Conservation (phyloP, 2,113 vertebrate species). For the Dunckerocampus dactyliophorus region DNA sequence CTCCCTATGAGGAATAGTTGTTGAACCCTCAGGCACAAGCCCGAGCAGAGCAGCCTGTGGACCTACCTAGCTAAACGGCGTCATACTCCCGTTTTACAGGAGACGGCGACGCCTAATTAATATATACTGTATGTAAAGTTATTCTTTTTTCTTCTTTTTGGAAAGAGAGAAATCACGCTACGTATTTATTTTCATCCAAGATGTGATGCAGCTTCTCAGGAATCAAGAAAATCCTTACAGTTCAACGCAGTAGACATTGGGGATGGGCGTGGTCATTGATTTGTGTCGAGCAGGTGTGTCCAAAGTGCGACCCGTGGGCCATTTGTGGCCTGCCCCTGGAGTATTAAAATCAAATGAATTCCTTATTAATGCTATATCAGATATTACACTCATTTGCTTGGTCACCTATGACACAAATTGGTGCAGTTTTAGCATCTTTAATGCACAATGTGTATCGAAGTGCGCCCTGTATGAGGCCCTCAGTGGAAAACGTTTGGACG, state of each 20-base stretch:
- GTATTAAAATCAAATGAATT: too few relatives aligned
- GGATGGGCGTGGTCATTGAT: background rate
- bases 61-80: constrained; percentile 68
- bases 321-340: background rate
- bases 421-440: too few relatives aligned
- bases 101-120: constrained; percentile 73
- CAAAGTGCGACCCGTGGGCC: background rate
- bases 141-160: constrained; percentile 52
- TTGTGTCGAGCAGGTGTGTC: background rate
- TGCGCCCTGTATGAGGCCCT: too few relatives aligned
- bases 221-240: background rate
- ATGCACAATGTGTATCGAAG: too few relatives aligned
- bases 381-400: too few relatives aligned
- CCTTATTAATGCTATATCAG: too few relatives aligned
- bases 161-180: constrained; percentile 42
- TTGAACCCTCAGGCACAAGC: constrained; percentile 12
- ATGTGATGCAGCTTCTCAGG: constrained; percentile 44
- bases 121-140: constrained; percentile 70
- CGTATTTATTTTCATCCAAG: constrained; percentile 76
- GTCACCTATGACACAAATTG: too few relatives aligned
- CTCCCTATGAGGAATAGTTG: too few relatives aligned
- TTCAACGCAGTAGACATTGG: constrained; percentile 17
- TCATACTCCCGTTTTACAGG: constrained; percentile 77
- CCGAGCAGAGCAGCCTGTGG: constrained; percentile 60
- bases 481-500: too few relatives aligned